A percentile compares a stretch with the other conserved stretches of the same genome.
These are phyloP conservation scores for Cacatua alba DNA, from an alignment of 2,113 vertebrate genomes.

Conservation along the genomic window DNA sequence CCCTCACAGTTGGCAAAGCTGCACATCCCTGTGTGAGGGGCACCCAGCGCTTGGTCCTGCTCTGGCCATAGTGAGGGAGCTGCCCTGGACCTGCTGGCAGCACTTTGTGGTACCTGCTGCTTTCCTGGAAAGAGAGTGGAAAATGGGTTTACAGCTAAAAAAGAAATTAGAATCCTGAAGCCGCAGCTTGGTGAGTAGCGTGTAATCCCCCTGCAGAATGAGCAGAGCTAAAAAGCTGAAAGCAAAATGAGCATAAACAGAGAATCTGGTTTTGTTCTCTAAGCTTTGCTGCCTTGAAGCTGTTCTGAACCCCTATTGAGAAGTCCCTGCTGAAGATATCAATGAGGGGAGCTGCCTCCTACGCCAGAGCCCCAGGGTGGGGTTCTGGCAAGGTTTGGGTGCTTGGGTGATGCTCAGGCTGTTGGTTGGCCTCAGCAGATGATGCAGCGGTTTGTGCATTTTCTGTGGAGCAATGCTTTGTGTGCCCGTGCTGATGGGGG, in stretches of 20 bases:
- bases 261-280: neutral
- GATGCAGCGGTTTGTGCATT: neutral
- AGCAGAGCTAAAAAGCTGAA: slow-evolving; percentile 16
- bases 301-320: neutral
- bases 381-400: neutral
- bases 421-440: neutral
- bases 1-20: accelerated
- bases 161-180: slow-evolving; percentile 1
- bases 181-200: neutral
- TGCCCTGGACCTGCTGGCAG: neutral
- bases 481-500: accelerated
- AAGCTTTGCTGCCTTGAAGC: neutral
- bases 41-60: neutral
- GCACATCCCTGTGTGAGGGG: neutral
- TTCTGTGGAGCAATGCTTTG: neutral
- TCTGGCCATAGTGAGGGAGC: neutral
- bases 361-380: accelerated
- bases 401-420: neutral
- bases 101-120: neutral
- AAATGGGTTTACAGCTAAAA: slow-evolving; percentile 3
- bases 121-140: neutral
- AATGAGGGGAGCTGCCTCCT: neutral
- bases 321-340: neutral
- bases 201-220: slow-evolving; percentile 1
- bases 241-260: neutral